These are phyloP conservation scores for Plectus sambesii DNA, from an alignment of 1,140 invertebrate species.

Conservation along the genomic window DNA sequence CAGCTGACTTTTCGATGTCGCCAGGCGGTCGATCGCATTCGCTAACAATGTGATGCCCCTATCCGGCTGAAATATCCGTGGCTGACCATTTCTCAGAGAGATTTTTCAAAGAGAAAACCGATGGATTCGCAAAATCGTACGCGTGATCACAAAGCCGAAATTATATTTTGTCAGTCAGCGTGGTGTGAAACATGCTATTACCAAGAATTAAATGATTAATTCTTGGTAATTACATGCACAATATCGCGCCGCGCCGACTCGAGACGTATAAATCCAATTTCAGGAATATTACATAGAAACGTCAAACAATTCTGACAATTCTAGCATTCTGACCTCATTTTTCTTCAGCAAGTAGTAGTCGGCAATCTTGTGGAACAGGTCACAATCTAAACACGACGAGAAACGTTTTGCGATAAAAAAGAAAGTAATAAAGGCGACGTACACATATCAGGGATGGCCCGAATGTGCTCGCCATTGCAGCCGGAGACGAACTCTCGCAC, in stretches of 20 bases:
- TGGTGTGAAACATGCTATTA: no score
- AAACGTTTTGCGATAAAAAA: constrained; percentile 13
- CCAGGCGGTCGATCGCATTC: background rate
- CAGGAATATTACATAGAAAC: background rate
- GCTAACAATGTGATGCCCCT: constrained; percentile 70
- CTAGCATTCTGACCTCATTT: no score
- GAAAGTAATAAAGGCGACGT: constrained; percentile 49
- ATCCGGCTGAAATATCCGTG: constrained; percentile 82
- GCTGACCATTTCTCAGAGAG: constrained; percentile 78
- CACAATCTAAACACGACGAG: constrained; percentile 59
- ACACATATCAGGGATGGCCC: constrained; percentile 71
- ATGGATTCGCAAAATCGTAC: constrained; percentile 56
- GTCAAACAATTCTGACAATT: constrained; percentile 24
- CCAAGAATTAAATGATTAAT: no score
- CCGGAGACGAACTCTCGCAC: constrained; percentile 69
- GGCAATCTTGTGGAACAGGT: constrained; percentile 71
- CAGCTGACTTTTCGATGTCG: background rate
- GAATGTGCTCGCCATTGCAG: constrained; percentile 74
- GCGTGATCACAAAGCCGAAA: no score
- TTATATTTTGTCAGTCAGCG: no score
- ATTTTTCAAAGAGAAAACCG: constrained; percentile 70
- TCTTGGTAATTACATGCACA: no score
- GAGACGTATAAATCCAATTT: no score
- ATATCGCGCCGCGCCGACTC: no score
- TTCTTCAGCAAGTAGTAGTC: constrained; percentile 63